Evolutionary conservation across 1,140 invertebrate genomes (phyloP).

Genomic region (Hyphantria cunea): DNA sequence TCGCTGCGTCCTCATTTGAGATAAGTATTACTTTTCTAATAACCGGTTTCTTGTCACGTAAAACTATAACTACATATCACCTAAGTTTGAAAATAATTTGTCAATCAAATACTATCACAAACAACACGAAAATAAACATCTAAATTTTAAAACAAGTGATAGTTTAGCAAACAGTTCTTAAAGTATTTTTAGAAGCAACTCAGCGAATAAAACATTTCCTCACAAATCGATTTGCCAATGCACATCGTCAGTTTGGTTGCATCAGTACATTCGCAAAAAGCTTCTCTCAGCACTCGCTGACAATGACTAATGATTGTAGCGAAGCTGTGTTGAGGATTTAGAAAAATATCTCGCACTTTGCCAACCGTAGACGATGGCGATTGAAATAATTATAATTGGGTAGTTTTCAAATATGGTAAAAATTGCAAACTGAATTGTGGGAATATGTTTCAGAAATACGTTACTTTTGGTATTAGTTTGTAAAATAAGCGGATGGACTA

Average conservation of each 20-base stretch:
- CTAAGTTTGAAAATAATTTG: too few relatives aligned
- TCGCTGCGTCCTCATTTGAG: too few relatives aligned
- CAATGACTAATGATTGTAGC: slow-evolving; percentile 67
- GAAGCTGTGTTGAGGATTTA: slow-evolving; percentile 44
- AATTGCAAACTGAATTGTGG: too few relatives aligned
- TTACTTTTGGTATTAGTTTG: too few relatives aligned
- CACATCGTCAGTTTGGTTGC: slow-evolving; percentile 39
- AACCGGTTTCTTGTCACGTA: too few relatives aligned
- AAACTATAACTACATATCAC: too few relatives aligned
- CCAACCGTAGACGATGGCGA: slow-evolving; percentile 57
- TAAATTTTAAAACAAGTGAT: not conserved
- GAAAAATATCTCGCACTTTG: slow-evolving; percentile 57
- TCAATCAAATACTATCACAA: not conserved
- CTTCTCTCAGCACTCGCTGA: slow-evolving; percentile 42
- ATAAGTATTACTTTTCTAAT: too few relatives aligned
- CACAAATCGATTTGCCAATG: slow-evolving; percentile 31
- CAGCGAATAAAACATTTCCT: slow-evolving; percentile 1
- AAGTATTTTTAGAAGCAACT: not conserved
- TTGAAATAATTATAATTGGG: slow-evolving; percentile 67
- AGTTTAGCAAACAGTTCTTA: not conserved
- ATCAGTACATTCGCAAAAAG: slow-evolving; percentile 57
- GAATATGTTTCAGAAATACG: too few relatives aligned
- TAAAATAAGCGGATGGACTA: too few relatives aligned
- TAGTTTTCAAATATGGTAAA: slow-evolving; percentile 6
- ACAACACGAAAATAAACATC: not conserved